Evolutionary conservation across 1,140 invertebrate genomes (phyloP).

Genomic region (Aphelenchoides besseyi): DNA sequence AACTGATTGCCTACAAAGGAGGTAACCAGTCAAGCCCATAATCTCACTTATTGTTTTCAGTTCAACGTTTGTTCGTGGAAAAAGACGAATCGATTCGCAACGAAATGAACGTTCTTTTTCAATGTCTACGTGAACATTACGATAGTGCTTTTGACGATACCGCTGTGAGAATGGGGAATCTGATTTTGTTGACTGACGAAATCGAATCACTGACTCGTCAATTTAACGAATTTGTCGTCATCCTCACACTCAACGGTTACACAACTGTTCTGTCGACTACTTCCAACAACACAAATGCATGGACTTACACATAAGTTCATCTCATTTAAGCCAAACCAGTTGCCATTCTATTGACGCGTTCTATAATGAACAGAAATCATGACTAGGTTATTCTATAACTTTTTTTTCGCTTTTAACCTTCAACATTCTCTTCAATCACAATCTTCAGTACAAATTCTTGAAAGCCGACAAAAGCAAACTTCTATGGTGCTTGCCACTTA

Average conservation of each 20-base stretch:
- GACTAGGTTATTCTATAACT: neutral
- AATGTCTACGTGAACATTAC: neutral
- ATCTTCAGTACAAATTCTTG: too few relatives aligned
- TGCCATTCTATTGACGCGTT: neutral
- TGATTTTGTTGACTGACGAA: constrained; percentile 17
- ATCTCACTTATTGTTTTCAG: neutral
- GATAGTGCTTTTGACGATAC: neutral
- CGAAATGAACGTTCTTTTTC: constrained; percentile 8
- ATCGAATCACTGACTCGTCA: constrained; percentile 3
- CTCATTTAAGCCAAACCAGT: neutral
- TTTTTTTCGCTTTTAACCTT: neutral
- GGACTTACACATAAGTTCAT: constrained; percentile 1
- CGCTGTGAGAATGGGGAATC: constrained; percentile 5
- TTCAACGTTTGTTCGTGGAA: neutral
- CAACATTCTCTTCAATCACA: neutral
- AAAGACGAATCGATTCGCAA: neutral
- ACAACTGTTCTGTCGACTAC: neutral
- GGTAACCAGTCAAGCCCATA: neutral
- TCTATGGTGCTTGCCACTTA: neutral
- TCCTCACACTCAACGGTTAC: neutral
- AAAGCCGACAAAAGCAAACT: neutral
- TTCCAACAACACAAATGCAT: neutral
- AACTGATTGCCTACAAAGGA: constrained; percentile 2
- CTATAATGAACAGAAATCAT: neutral
- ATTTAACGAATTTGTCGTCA: neutral